phyloP scores from a whole-genome alignment of 1,140 invertebrate species.

The Centruroides vittatus region DNA sequence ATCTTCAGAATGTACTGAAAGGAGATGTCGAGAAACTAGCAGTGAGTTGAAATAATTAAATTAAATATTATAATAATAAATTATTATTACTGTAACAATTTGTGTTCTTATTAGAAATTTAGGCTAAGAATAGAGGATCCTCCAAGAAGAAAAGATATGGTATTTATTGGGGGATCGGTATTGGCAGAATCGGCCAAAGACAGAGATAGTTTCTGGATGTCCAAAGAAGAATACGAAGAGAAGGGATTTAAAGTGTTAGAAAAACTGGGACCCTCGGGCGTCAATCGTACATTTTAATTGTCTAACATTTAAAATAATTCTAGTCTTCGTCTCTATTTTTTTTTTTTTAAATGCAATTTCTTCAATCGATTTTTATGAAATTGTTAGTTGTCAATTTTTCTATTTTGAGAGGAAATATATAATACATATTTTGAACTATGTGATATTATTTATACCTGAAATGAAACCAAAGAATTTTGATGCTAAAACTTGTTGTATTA shows the following conservation, averaged over 20 bases:
- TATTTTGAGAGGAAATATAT: too few relatives aligned
- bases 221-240: conserved; percentile 83
- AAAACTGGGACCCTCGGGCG: conserved; percentile 33
- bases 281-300: too few relatives aligned
- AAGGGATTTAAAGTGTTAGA: conserved; percentile 57
- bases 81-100: background rate
- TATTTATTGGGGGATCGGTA: conserved; percentile 96
- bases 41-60: conserved; percentile 35
- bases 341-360: too few relatives aligned
- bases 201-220: conserved; percentile 90
- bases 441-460: too few relatives aligned
- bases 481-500: too few relatives aligned
- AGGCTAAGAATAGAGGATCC: conserved; percentile 99
- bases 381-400: too few relatives aligned
- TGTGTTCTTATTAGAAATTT: conserved; percentile 65
- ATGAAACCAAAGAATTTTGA: too few relatives aligned
- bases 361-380: too few relatives aligned
- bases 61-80: too few relatives aligned
- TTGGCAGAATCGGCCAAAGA: conserved; percentile 96
- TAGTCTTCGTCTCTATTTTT: too few relatives aligned
- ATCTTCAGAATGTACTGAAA: conserved; percentile 87
- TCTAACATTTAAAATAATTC: too few relatives aligned
- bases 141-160: conserved; percentile 95
- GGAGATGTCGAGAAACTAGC: conserved; percentile 80
- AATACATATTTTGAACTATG: too few relatives aligned